These are phyloP conservation scores for Zootermopsis nevadensis DNA, from an alignment of 2,888 invertebrate species.

Conservation along the genomic window DNA sequence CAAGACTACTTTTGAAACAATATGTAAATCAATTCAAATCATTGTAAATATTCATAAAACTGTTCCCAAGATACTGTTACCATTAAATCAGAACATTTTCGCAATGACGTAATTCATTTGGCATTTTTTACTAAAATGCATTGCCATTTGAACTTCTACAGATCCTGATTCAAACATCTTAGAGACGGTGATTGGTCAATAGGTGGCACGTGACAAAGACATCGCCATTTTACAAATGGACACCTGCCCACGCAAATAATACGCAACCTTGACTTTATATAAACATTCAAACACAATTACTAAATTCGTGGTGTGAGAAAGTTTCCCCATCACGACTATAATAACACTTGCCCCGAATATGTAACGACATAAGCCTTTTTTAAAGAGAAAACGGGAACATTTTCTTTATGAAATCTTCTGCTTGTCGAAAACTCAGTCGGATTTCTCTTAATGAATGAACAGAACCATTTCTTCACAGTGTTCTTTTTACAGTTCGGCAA, in stretches of 20 bases:
- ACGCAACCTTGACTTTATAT: slow-evolving; percentile 27
- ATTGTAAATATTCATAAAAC: neutral
- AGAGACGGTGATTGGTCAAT: slow-evolving; percentile 3
- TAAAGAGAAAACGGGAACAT: too few relatives aligned
- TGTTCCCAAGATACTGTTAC: neutral
- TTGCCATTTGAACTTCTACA: slow-evolving; percentile 16
- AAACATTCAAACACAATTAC: too few relatives aligned
- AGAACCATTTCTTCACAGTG: too few relatives aligned
- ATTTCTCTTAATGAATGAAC: too few relatives aligned
- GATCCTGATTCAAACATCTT: slow-evolving; percentile 26
- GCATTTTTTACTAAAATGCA: neutral
- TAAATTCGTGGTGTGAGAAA: too few relatives aligned
- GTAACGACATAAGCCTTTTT: too few relatives aligned
- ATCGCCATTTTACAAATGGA: slow-evolving; percentile 23
- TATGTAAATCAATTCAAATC: neutral
- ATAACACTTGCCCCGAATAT: too few relatives aligned
- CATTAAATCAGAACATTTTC: neutral
- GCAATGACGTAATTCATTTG: slow-evolving; percentile 19
- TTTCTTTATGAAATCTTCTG: too few relatives aligned
- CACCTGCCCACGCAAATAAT: neutral
- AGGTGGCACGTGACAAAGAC: slow-evolving; percentile 21
- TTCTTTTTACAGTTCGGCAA: too few relatives aligned
- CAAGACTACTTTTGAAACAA: slow-evolving; percentile 11
- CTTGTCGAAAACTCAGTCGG: too few relatives aligned
- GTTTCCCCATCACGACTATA: too few relatives aligned